phyloP scores from a whole-genome alignment of 2,113 vertebrate species.

The Hiodon alosoides region DNA sequence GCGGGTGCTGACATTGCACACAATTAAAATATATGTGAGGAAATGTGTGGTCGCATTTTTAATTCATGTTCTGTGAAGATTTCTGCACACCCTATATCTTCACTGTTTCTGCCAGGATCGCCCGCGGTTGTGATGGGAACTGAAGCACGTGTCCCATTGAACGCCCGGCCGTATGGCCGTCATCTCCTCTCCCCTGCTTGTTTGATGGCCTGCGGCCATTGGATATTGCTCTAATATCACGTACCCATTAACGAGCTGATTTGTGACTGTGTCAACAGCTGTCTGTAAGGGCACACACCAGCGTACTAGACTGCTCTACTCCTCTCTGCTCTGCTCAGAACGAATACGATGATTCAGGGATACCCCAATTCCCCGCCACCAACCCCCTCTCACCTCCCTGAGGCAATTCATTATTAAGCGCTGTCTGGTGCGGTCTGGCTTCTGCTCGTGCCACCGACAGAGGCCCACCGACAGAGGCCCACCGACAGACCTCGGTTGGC shows the following conservation, averaged over 20 bases:
- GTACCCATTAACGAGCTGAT: not conserved
- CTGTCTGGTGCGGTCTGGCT: not conserved
- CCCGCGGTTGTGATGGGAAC: too few relatives aligned
- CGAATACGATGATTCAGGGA: not conserved
- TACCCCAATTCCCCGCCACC: not conserved
- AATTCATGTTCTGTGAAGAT: too few relatives aligned
- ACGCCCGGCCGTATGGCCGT: too few relatives aligned
- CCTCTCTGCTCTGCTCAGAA: not conserved
- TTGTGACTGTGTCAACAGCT: not conserved
- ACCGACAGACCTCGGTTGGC: conserved; percentile 23
- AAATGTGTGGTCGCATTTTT: too few relatives aligned
- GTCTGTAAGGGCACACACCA: not conserved
- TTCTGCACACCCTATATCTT: too few relatives aligned
- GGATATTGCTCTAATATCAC: too few relatives aligned
- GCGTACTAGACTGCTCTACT: too few relatives aligned
- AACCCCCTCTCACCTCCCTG: not conserved
- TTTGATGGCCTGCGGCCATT: not conserved
- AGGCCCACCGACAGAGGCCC: not conserved
- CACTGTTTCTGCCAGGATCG: too few relatives aligned
- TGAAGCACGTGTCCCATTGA: too few relatives aligned
- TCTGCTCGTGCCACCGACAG: not conserved
- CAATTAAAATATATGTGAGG: too few relatives aligned
- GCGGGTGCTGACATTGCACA: too few relatives aligned
- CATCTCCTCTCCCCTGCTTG: not conserved
- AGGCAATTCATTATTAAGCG: not conserved